Evolutionary conservation across 2,888 invertebrate species (phyloP).

Genomic region (Nephrotoma appendiculata): DNA sequence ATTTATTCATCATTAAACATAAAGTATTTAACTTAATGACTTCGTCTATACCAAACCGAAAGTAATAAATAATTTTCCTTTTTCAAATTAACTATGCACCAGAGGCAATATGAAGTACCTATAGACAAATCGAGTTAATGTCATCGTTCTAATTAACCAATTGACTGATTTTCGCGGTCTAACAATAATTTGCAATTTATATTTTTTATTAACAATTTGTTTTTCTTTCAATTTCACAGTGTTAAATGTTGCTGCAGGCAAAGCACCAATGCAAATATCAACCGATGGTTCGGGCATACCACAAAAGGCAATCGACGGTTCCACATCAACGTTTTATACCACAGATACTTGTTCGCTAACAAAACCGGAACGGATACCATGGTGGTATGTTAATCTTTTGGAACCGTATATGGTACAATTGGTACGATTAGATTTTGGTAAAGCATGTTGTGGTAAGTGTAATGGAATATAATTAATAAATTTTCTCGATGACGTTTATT

Average conservation of each 20-base stretch:
- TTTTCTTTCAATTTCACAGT: slow-evolving; percentile 41
- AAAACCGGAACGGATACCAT: slow-evolving; percentile 67
- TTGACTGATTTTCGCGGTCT: background rate
- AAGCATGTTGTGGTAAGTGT: slow-evolving; percentile 75
- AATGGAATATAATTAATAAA: background rate
- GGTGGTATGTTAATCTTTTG: slow-evolving; percentile 91
- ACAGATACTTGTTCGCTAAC: slow-evolving; percentile 79
- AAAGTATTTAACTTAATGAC: background rate
- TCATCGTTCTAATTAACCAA: background rate
- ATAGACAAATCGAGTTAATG: background rate
- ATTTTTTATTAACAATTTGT: background rate
- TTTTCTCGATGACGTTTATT: background rate
- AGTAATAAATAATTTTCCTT: background rate
- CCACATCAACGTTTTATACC: slow-evolving; percentile 68
- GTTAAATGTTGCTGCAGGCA: slow-evolving; percentile 84
- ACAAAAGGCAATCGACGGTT: slow-evolving; percentile 82
- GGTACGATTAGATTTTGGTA: slow-evolving; percentile 80
- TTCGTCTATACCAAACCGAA: background rate
- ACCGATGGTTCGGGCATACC: slow-evolving; percentile 72
- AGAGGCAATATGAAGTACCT: slow-evolving; percentile 8
- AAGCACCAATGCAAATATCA: slow-evolving; percentile 88
- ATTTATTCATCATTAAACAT: background rate
- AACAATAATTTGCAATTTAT: background rate
- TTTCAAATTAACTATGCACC: background rate
- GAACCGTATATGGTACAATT: slow-evolving; percentile 93